These are phyloP conservation scores for Odontocolon sp. DNA, from an alignment of 2,888 invertebrate species.

Conservation along the genomic window DNA sequence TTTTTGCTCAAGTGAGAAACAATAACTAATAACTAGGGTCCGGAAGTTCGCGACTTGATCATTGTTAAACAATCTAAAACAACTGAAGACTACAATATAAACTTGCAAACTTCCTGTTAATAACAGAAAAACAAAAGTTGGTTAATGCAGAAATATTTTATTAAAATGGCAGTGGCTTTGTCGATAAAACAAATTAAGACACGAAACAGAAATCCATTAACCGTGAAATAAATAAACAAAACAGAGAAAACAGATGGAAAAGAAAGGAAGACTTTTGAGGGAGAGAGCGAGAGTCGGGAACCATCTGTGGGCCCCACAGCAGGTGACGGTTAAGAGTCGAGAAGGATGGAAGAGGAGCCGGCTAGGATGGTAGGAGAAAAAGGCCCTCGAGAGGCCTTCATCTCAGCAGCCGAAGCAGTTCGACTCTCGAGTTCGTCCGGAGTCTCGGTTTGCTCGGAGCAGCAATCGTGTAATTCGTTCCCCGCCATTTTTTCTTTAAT, in stretches of 20 bases:
- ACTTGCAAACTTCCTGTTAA: too few species aligned
- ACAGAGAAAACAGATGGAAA: constrained; percentile 15
- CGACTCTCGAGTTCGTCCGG: constrained; percentile 67
- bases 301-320: constrained; percentile 50
- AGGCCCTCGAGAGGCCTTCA: constrained; percentile 67
- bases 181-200: too few species aligned
- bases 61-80: too few species aligned
- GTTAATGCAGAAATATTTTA: too few species aligned
- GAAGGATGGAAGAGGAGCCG: constrained; percentile 57
- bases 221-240: constrained; percentile 1
- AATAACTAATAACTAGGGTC: too few species aligned
- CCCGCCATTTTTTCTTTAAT: background rate
- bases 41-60: too few species aligned
- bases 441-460: constrained; percentile 66
- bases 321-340: constrained; percentile 58
- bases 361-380: constrained; percentile 51
- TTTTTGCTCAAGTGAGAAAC: too few species aligned
- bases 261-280: constrained; percentile 23
- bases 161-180: too few species aligned
- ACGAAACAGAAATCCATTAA: too few species aligned
- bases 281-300: constrained; percentile 28
- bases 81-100: too few species aligned
- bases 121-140: too few species aligned
- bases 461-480: constrained; percentile 41
- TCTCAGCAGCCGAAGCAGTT: constrained; percentile 70